Evolutionary conservation across 2,888 invertebrate species (phyloP).

Genomic region (Pardosa pseudoannulata): DNA sequence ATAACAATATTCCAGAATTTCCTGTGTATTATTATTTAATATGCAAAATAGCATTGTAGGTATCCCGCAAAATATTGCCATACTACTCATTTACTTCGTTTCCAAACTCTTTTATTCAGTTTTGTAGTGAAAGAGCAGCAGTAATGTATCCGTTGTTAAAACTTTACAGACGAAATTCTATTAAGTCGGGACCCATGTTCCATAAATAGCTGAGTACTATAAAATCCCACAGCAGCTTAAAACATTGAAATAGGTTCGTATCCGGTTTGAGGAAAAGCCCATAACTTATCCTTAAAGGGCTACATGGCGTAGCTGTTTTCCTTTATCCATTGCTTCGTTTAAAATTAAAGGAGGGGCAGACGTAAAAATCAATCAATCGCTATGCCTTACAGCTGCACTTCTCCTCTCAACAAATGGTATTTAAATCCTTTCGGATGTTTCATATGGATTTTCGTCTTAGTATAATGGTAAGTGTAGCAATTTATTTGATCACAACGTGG

Average conservation of each 20-base stretch:
- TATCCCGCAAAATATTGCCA: too few species aligned
- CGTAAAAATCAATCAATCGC: slow-evolving; percentile 37
- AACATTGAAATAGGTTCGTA: slow-evolving; percentile 21
- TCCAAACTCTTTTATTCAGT: slow-evolving; percentile 14
- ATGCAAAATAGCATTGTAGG: too few species aligned
- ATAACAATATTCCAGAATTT: too few species aligned
- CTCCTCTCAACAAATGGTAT: slow-evolving; percentile 19
- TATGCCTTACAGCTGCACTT: slow-evolving; percentile 24
- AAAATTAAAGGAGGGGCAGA: slow-evolving; percentile 23
- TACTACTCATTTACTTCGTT: too few species aligned
- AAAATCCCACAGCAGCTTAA: slow-evolving; percentile 19
- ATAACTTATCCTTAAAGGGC: slow-evolving; percentile 24
- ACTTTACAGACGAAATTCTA: slow-evolving; percentile 22
- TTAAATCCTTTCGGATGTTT: slow-evolving; percentile 36
- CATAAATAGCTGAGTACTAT: slow-evolving; percentile 28
- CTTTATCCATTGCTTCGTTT: slow-evolving; percentile 27
- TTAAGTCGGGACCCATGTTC: slow-evolving; percentile 18
- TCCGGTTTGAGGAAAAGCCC: slow-evolving; percentile 15
- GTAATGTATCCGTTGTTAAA: not conserved
- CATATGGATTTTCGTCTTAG: slow-evolving; percentile 33
- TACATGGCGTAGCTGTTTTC: not conserved
- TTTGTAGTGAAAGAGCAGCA: not conserved
- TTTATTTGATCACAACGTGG: slow-evolving; percentile 33
- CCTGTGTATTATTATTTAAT: too few species aligned
- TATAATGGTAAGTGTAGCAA: slow-evolving; percentile 25